Base-by-base conservation (phyloP, 2,113 vertebrate species). In the Pheucticus melanocephalus region DNA sequence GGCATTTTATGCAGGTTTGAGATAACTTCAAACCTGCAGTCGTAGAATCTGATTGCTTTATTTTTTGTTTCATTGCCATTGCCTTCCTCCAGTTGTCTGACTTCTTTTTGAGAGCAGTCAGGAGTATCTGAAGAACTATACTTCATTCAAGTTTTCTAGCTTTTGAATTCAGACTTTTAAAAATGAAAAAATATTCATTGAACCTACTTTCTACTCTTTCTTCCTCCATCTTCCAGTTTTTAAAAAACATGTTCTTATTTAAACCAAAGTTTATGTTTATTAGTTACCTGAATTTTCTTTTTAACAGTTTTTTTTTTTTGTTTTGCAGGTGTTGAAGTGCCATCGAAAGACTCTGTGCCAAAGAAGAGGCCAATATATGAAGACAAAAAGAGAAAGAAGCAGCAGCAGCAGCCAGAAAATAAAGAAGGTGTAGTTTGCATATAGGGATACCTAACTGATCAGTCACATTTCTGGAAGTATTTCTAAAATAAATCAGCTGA, bases 351-450 rank as follows among this genome's bases (percentile, higher is more conserved):
- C 93, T 98, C 98, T 12, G 86, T 99, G 98, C 98, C 98, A 98
- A 99, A 99, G 98, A 99, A 99, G 97, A 99, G 99, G 94, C 99
- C 99, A 17, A 97, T 99, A 96, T 99, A 99, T 95, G 98, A 98
- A 94, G 99, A 99, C 97, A 99, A 98, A 98, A 99, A 98, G 98
- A 99, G 98, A 98, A 99, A 99, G 97, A 99, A 99, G 92, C 97
- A 97, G 28, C 97, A 98, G 30, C 99, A 98, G 30, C 99, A 98
- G 68, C 95, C 79, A 9, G 98, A 98, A 84, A 98, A 97, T 76
- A 98, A 99, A 90, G 99, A 99, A 98, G 99, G 99, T 99, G 82
- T 90, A 91, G 15, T 86, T 92, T 90, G 50, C 21, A 11, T 88
- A 22, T 31, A 47, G 51, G 23, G 35, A 59, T 82, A 14, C 39